phyloP scores from a whole-genome alignment of 2,888 invertebrate genomes.

The Brachypterus glaber region DNA sequence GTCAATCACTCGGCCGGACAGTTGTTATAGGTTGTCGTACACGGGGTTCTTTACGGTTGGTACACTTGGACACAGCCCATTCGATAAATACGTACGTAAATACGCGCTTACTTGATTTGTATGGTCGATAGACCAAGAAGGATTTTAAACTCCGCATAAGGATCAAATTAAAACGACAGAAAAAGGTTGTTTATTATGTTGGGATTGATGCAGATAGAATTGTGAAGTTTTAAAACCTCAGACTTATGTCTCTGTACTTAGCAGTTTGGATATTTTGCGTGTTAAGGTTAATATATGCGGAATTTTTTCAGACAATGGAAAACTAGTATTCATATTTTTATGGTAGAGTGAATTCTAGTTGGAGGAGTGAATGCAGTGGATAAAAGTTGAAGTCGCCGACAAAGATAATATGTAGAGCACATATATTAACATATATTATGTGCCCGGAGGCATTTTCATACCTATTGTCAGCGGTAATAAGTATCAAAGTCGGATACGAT shows the following conservation, averaged over 20 bases:
- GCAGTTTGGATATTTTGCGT: no score
- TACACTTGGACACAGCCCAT: constrained; percentile 15
- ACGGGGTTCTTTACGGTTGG: constrained; percentile 37
- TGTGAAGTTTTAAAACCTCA: no score
- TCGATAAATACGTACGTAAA: constrained; percentile 5
- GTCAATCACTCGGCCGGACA: constrained; percentile 40
- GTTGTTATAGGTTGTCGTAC: constrained; percentile 40
- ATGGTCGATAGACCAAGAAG: constrained; percentile 21
- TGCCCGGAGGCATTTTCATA: constrained; percentile 23
- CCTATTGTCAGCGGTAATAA: constrained; percentile 25
- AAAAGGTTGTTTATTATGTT: no score
- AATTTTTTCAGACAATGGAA: no score
- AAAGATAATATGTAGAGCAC: constrained; percentile 41
- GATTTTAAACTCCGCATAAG: constrained; percentile 19
- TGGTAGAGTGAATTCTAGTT: constrained; percentile 18
- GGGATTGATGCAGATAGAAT: no score
- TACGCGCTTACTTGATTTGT: constrained; percentile 22
- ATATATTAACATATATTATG: constrained; percentile 40
- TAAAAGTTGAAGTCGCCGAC: constrained; percentile 32
- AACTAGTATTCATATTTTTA: constrained; percentile 14
- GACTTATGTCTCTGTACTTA: no score
- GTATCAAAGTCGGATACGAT: constrained; percentile 24
- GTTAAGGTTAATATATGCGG: no score
- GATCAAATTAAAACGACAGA: constrained; percentile 18
- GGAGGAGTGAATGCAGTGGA: constrained; percentile 25